Conservation (phyloP, 2,888 invertebrate genomes). For the Drosophila kambysellisi region DNA sequence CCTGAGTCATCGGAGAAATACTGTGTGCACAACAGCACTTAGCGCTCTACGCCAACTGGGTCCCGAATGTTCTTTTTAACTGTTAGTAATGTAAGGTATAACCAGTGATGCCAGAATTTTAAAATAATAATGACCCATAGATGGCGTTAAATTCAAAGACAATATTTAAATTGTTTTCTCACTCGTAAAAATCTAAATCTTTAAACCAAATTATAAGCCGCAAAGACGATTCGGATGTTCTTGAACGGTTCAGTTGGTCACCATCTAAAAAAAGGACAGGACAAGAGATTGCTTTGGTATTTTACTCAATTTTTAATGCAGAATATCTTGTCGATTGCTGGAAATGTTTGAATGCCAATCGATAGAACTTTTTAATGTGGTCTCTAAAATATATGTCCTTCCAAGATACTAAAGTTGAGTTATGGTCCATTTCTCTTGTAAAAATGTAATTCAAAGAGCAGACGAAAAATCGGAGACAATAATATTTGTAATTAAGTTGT, state of each 20-base stretch:
- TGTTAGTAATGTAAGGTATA: not conserved
- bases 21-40: not conserved
- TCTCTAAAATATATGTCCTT: not conserved
- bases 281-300: too few species aligned
- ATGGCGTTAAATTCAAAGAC: constrained; percentile 17
- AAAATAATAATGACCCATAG: rapidly evolving
- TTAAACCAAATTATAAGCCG: too few species aligned
- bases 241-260: not conserved
- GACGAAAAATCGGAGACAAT: constrained; percentile 11
- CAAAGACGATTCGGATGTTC: not conserved
- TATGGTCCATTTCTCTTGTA: too few species aligned
- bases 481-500: constrained; percentile 16
- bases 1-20: too few species aligned
- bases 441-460: not conserved
- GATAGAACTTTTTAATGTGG: not conserved
- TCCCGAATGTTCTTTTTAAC: not conserved
- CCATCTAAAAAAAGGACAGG: too few species aligned
- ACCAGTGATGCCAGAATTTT: constrained; percentile 13
- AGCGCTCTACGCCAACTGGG: not conserved
- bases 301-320: not conserved
- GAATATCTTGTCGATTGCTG: not conserved
- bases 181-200: not conserved
- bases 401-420: not conserved
- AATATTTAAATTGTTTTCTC: constrained; percentile 7
- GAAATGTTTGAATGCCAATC: not conserved